Base-by-base conservation (phyloP, 1,140 invertebrate genomes). In the Melitaea cinxia region DNA sequence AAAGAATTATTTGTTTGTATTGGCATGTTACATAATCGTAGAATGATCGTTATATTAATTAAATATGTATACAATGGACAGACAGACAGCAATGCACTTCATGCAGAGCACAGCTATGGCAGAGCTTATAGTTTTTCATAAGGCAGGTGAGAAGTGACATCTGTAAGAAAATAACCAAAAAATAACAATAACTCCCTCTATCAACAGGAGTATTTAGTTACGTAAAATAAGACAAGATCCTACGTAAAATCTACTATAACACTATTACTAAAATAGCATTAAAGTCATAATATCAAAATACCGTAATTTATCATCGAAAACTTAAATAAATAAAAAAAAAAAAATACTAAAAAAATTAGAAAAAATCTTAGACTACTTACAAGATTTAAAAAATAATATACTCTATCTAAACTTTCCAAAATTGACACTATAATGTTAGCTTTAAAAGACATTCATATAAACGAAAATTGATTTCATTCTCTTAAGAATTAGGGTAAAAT, bases 141-240 rank as follows among this genome's bases (percentile, higher is more conserved):
- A 92, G 95, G 95, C 93, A 95, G 95, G 92, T 95, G 93, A 92
- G 95, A 95, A 92, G 94, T 95, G 92, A 96, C 95, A 93, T 97
- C 95, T 96, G 95, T 93, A 96, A 96, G 94, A 94, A 93, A 87
- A 83, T 83, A 79, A 86, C 90, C 91, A 91, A 91, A 92, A 92
- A 81, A 77, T 74, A 82, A 82, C 64, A 76, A 72, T 30, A 74
- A 45, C 61, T 50, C 15, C 33, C 26, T 52, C 26, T 65, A 24
- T 47, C 47, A n/a, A 14, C n/a, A 47, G 14, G 26, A 17, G 10
- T 39, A 56, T 23, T 21, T 45, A 42, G 4, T 42, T 45, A 3
- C 4, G 14, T 23, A 12, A 45, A 12, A n/a, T 12, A 45, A 54
- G 37, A 17, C 15, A 53, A 33, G 33, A 53, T 19, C 39, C 15